Base-by-base conservation (phyloP, 2,888 invertebrate species). In the Neocrepidodera transversa region DNA sequence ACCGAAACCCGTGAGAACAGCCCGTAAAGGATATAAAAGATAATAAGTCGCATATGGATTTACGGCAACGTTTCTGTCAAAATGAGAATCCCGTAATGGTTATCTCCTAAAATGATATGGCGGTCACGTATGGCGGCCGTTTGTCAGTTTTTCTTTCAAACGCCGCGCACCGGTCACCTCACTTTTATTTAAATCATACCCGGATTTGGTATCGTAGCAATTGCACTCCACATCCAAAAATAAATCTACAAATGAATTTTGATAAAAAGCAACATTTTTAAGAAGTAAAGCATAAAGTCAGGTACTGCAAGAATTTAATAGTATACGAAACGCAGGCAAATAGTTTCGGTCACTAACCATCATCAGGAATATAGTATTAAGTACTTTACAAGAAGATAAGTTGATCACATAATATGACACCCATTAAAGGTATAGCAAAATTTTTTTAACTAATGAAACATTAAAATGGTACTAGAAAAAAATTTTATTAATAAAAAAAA, bases 111-210 rank as follows among this genome's bases (percentile, higher is more conserved):
- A 26, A 38, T 10, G 47, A 52, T 52, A 58, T 52, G 58, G 47
- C 49, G 55, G 51, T 60, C 60, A 60, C 56, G 60, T 60, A 32
- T 56, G 53, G 43, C 51, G 45, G 45, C 40, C 47, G 45, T 60
- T 60, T 60, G 60, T 56, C 51, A 49, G 60, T 55, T 60, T 55
- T 55, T 60, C 32, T 56, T 48, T 49, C 28, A 6, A 23, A 3
- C 23, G 6, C 26, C n/a, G 11, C 26, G 8, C 20, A 20, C 42
- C 28, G 14, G 40, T 13, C 17, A 23, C 30, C 17, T 30, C 23
- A 8, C 11, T 7, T 51, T 38, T 51, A 51, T 23, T 23, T 13
- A 17, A 20, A 23, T 50, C 32, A 36, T 30, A 14, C 7, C 17
- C 36, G 11, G 4, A 14, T 7, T 1, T 6, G 42, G 42, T 10